These are phyloP conservation scores for Leptinotarsa undecemlineata DNA, from an alignment of 1,140 invertebrate genomes.

Conservation along the genomic window DNA sequence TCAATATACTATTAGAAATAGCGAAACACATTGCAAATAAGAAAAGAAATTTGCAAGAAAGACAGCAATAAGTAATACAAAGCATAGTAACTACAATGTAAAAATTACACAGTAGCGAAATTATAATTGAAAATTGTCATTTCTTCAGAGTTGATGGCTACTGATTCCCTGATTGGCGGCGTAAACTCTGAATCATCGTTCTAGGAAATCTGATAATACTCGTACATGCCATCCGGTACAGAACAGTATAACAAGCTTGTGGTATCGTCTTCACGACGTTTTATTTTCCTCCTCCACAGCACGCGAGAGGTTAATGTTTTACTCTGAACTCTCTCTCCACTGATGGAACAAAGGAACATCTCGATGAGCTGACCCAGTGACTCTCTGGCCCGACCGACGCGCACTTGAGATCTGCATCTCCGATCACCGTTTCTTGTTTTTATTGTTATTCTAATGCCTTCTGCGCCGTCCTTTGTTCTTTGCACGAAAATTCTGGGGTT, in stretches of 20 bases:
- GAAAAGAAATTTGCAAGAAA: too few relatives aligned
- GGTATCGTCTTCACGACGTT: not conserved
- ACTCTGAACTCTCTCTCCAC: slow-evolving; percentile 15
- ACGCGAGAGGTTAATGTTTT: slow-evolving; percentile 19
- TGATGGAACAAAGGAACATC: slow-evolving; percentile 23
- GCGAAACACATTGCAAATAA: too few relatives aligned
- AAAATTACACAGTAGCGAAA: too few relatives aligned
- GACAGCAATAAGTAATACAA: too few relatives aligned
- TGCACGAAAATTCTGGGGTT: slow-evolving; percentile 1
- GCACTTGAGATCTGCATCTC: slow-evolving; percentile 7
- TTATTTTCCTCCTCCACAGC: not conserved
- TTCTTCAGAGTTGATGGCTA: too few relatives aligned
- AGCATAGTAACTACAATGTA: too few relatives aligned
- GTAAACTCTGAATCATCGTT: too few relatives aligned
- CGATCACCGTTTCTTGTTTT: slow-evolving; percentile 9
- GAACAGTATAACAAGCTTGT: slow-evolving; percentile 1
- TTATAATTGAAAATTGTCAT: too few relatives aligned
- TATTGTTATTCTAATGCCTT: slow-evolving; percentile 20
- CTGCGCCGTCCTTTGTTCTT: not conserved
- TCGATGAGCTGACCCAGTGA: slow-evolving; percentile 23
- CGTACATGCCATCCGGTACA: not conserved
- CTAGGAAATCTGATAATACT: too few relatives aligned
- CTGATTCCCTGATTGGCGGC: too few relatives aligned
- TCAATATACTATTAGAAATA: too few relatives aligned
- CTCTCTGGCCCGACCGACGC: slow-evolving; percentile 9